Base-by-base conservation (phyloP, 2,888 invertebrate genomes). In the Dasypogon diadema region DNA sequence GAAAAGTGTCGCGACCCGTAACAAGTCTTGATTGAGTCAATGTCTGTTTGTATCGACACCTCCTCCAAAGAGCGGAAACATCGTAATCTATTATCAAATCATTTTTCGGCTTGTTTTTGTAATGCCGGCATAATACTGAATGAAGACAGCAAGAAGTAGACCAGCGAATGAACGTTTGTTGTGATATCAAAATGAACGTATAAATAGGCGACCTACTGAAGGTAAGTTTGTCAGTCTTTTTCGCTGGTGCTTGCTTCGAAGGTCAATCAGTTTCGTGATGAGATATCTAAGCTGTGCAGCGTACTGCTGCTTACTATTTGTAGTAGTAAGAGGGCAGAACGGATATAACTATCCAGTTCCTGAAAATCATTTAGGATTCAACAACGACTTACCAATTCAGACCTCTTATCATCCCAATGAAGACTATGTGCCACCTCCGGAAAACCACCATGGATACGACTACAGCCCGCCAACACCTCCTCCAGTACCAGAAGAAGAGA, bases 401-500 rank as follows among this genome's bases (percentile, higher is more conserved):
- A 14, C 56, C 26, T 26, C 56, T n/a, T 56, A 56, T 24, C 56
- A 56, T 16, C 60, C 16, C 3, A 37, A 30, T 5, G 30, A 30
- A 5, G 26, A 46, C 12, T 68, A 68, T 24, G 18, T 48, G 1
- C 65, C 65, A 10, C 37, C 30, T 30, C 65, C 42, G 12, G 42
- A 24, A 12, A 16, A 14, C 5, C 24, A 48, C 8, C n/a, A 24
- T 8, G 54, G 54, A 14, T 68, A 68, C 10, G 48, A 48, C 48
- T 68, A 48, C 26, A 14, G 77, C 6, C 75, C 78, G 8, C 78
- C 79, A 5, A 77, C 79, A 1, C 77, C 79, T 22, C 76, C 79
- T 1, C 79, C 78, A 12, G 78, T 74, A 16, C 77, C 79, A 14
- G 63, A 75, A 18, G 24, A 60, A 4, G 75, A 30, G 18, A 86